Evolutionary conservation across 2,113 vertebrate genomes (phyloP).

Genomic region (Ailurus styani): DNA sequence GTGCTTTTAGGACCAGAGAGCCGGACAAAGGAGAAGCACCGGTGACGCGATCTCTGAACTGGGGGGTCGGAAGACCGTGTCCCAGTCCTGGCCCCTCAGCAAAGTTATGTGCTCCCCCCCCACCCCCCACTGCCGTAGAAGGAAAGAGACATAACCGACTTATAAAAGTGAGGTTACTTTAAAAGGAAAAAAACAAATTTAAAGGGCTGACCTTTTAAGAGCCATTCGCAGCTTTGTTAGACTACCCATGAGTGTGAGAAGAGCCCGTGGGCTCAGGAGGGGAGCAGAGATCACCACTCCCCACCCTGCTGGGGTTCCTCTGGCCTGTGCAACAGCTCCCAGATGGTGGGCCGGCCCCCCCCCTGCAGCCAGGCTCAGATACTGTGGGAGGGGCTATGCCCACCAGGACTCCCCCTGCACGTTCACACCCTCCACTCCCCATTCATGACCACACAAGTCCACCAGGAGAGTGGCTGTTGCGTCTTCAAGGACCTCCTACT

Average conservation of each 20-base stretch:
- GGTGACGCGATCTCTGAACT: not conserved
- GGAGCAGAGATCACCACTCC: not conserved
- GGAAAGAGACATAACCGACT: not conserved
- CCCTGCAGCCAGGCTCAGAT: fast-evolving
- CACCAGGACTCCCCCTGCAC: not conserved
- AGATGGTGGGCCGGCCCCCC: not conserved
- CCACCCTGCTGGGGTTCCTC: not conserved
- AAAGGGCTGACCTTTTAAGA: not conserved
- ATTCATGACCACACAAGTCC: not conserved
- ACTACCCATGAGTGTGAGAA: not conserved
- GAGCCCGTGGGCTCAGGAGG: not conserved
- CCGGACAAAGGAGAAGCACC: not conserved
- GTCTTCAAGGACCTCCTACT: not conserved
- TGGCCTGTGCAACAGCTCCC: not conserved
- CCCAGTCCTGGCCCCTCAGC: not conserved
- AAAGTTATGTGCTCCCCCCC: too few relatives aligned
- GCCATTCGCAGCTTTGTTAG: not conserved
- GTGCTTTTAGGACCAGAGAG: not conserved
- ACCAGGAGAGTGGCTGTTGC: not conserved
- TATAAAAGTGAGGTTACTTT: not conserved
- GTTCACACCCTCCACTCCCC: not conserved
- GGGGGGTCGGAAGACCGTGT: too few relatives aligned
- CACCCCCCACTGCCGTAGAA: not conserved
- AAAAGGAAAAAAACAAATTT: not conserved
- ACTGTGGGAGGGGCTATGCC: too few relatives aligned